Base-by-base conservation (phyloP, 2,888 invertebrate genomes). In the Cephus spinipes region DNA sequence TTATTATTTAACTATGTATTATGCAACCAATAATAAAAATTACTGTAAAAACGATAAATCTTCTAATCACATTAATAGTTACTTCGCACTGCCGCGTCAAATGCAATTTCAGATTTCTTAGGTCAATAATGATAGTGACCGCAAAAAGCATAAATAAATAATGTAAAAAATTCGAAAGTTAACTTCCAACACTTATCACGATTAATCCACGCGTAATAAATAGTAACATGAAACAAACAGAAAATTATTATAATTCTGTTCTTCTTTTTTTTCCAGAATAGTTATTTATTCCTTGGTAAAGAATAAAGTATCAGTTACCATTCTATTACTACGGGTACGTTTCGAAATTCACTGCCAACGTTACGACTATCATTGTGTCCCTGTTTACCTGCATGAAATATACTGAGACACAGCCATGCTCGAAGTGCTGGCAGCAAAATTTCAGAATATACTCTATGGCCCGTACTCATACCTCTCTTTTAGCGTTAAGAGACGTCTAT, bases 1-100 rank as follows among this genome's bases (percentile, higher is more conserved):
- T 82, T 82, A 79, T 82, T 80, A 76, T 79, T 79, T 77, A 68
- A 55, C 40, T 68, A 12, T 35, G 35, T 35, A 68, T 77, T 74
- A 77, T 74, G 55, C 35, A 76, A 55, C 31, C 74, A 73, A 75
- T 69, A 68, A 34, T 74, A 73, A 75, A 77, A 34, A 33, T 33
- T 69, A 33, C 68, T 77, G 73, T 79, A 74, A 36, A 77, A 68
- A 74, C 36, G 23, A 55, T 23, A 9, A 15, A 55, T 55, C 55
- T 9, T 55, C 55, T 23, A 23, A 55, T 55, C 55, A 23, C 55
- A 23, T 40, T 55, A 55, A 55, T 23, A 55, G 55, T 23, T 55
- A 55, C 23, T 55, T 55, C 55, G 55, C 55, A 2, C 55, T 55
- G 55, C 23, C 55, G 69, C 74, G n/a, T 80, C 15, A 76, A 79